Base-by-base conservation (phyloP, 2,888 invertebrate species). In the Brachynemurus nebulosus region DNA sequence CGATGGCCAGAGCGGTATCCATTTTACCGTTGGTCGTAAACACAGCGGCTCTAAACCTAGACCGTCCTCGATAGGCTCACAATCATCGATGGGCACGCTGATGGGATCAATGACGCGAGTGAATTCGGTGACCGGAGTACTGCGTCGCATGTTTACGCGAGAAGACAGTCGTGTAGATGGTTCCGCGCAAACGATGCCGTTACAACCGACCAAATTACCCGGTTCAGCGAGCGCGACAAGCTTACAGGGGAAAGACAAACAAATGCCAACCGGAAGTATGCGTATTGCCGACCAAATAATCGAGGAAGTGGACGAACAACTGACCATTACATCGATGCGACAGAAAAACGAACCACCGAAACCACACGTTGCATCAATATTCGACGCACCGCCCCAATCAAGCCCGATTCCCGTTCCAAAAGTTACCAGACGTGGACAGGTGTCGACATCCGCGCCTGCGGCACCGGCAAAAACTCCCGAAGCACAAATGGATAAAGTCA, bases 301-400 rank as follows among this genome's bases (percentile, higher is more conserved):
- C 48, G 80, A 81, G 58, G 80, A 81, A 62, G 77, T 81, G 1
- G 88, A 88, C 57, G 88, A 88, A 57, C 86, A 88, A 61, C 70
- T 77, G 55, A 88, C 86, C 8, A 79, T 86, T 47, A 84, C 80
- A 4, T 86, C 86, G 36, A 75, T 76, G 66, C 74, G 77, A 54
- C 63, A 68, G 57, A 61, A 74, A 59, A 59, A 63, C 42, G 62
- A 73, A 60, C 68, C 71, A 48, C 61, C 54, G 58, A 72, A 76
- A 47, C 80, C 80, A 1, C 75, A 73, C 49, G 77, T 77, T 1
- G 71, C 74, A 63, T 74, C 73, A 53, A 58, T 80, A 49, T 82
- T 81, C 58, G 59, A 66, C 19, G 61, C 62, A 6, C 63, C 63
- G 14, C 52, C 58, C 14, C 57, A 61, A 2, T 61, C 65, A 3